A percentile compares a stretch with the other conserved stretches of the same genome.
phyloP scores from a whole-genome alignment of 1,140 invertebrate species.

The Caenorhabditis tropicalis region DNA sequence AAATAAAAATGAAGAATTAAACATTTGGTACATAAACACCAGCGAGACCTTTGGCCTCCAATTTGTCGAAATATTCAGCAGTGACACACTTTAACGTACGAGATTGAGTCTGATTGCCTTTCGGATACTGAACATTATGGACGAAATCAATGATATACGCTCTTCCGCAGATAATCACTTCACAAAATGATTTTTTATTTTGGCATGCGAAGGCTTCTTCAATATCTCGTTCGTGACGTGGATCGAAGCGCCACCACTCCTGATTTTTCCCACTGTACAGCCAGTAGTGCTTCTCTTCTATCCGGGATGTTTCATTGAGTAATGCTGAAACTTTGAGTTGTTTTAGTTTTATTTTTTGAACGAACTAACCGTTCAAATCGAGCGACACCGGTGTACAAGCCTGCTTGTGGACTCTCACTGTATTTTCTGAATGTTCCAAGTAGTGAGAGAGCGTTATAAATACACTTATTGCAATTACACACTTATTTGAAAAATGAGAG shows the following conservation, averaged over 20 bases:
- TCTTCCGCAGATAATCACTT: not conserved
- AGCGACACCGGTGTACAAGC: no score
- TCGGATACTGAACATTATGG: not conserved
- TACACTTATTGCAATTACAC: no score
- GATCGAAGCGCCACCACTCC: conserved; percentile 14
- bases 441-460: no score
- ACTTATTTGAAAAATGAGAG: no score
- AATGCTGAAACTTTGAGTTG: no score
- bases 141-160: not conserved
- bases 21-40: not conserved
- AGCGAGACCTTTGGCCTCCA: not conserved
- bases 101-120: not conserved
- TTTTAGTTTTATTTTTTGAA: no score
- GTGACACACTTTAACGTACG: not conserved
- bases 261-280: not conserved
- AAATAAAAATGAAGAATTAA: not conserved
- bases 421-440: no score
- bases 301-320: no score
- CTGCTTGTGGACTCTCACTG: no score
- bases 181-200: not conserved
- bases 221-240: not conserved
- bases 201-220: not conserved
- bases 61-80: not conserved
- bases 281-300: not conserved
- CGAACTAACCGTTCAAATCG: no score